Conservation (phyloP, 1,140 invertebrate species). For the Musca vetustissima region DNA sequence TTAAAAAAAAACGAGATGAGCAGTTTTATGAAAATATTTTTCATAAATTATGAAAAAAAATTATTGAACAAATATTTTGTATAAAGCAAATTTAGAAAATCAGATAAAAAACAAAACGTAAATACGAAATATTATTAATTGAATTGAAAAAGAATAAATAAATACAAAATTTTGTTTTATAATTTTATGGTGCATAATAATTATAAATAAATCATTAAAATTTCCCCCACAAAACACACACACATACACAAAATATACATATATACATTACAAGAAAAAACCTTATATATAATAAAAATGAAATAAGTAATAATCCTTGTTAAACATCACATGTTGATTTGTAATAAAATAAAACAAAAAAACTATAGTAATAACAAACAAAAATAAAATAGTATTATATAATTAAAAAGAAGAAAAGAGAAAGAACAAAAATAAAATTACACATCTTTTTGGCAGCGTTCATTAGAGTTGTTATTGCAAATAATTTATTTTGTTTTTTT, state of each 20-base stretch:
- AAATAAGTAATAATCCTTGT: slow-evolving; percentile 3
- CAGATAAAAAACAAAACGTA: slow-evolving; percentile 5
- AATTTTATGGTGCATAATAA: slow-evolving; percentile 30
- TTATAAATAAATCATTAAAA: slow-evolving; percentile 1
- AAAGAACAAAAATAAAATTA: background rate
- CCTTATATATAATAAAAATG: background rate
- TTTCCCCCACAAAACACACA: too few relatives aligned
- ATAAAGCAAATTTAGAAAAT: slow-evolving; percentile 22
- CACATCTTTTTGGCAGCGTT: background rate
- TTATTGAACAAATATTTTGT: slow-evolving; percentile 20
- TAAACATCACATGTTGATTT: slow-evolving; percentile 27
- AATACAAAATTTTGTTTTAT: slow-evolving; percentile 21
- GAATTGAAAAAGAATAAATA: background rate
- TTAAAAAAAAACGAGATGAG: slow-evolving; percentile 15
- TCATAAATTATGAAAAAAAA: slow-evolving; percentile 32
- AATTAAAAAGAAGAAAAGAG: slow-evolving; percentile 11
- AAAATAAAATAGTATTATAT: slow-evolving; percentile 25
- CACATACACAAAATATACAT: background rate
- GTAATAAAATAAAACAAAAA: too few relatives aligned
- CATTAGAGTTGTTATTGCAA: too few relatives aligned
- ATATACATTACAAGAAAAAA: background rate
- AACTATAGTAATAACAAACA: slow-evolving; percentile 15
- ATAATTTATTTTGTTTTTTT: too few relatives aligned
- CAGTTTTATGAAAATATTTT: slow-evolving; percentile 19
- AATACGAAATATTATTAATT: slow-evolving; percentile 1